Evolutionary conservation across 2,113 vertebrate genomes (phyloP), one percentile per base, ranked within the genome.

Genomic region (Anhinga rufa): DNA sequence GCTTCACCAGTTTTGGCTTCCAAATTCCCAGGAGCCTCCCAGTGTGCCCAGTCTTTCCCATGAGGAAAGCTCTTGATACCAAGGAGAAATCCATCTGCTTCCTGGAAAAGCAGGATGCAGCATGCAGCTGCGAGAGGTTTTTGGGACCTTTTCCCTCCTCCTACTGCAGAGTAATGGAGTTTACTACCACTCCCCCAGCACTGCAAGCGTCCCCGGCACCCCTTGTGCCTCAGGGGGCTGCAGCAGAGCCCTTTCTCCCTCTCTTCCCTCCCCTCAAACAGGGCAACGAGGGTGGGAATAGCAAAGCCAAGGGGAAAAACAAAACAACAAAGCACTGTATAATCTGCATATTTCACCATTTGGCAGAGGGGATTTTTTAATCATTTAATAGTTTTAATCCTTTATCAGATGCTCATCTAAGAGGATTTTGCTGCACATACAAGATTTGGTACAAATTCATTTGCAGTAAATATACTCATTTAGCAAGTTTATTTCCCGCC

Each of bases 301-400:
- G 69, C 86, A 87, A 81, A 85, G 66, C 90, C 69, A 78, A 87
- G 17, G 66, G 75, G 72, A 62, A 71, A 81, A 96, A 94, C 55
- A 77, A 79, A 88, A 62, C 83, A 90, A 85, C 91, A 88, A 96
- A 93, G 86, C 79, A 76, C 54, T 1, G 2, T 90, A 94, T 93
- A 95, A 96, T 96, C 88, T 96, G 68, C 84, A 29, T 75, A 95
- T 90, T 95, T 89, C 88, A 68, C 92, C 91, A 84, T 70, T 76
- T 86, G 90, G 82, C 72, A 46, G 85, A 81, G 60, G 48, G 57
- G 74, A 82, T 76, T 95, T 92, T 96, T 94, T 86, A 91, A 95
- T 97, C 84, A 93, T 94, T 81, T 96, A 96, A 95, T 60, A 95
- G 93, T 89, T 93, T 89, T 96, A 80, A 82, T 74, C 81, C 87